A percentile compares a stretch with the other conserved stretches of the same genome.
These are phyloP conservation scores for Erannis defoliaria DNA, from an alignment of 2,888 invertebrate genomes.

Conservation along the genomic window DNA sequence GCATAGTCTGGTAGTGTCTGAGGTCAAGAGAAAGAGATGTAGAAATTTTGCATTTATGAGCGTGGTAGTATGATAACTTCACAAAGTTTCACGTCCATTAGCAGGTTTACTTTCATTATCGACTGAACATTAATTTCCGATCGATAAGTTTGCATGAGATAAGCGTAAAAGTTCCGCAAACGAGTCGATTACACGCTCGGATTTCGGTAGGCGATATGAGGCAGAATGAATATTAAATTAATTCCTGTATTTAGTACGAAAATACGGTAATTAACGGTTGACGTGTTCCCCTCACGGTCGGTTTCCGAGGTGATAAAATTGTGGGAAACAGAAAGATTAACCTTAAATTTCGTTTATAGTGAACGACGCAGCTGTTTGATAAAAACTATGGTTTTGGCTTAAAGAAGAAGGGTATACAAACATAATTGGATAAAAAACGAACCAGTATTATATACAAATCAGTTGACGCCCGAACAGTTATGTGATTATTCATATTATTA, in stretches of 20 bases:
- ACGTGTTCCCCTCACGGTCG: conserved; percentile 56
- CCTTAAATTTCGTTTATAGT: background rate
- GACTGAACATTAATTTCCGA: conserved; percentile 17
- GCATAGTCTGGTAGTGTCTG: no score
- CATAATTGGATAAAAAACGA: no score
- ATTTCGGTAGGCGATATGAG: conserved; percentile 64
- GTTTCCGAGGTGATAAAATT: conserved; percentile 72
- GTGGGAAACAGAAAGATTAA: conserved; percentile 48
- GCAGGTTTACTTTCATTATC: background rate
- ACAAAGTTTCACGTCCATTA: background rate
- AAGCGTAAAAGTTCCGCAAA: conserved; percentile 52
- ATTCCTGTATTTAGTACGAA: conserved; percentile 66
- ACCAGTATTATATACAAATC: no score
- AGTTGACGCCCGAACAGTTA: no score
- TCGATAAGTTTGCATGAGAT: conserved; percentile 40
- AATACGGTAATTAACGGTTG: conserved; percentile 70
- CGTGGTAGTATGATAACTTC: no score
- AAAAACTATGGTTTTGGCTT: background rate
- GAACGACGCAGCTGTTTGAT: background rate
- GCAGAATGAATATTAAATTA: conserved; percentile 71
- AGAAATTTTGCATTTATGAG: no score
- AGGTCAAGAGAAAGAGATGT: no score
- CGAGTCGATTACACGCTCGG: conserved; percentile 54
- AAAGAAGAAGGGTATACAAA: background rate
- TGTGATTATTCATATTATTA: no score